Base-by-base conservation (phyloP, 2,888 invertebrate genomes). In the Lasioglossum villosulum region DNA sequence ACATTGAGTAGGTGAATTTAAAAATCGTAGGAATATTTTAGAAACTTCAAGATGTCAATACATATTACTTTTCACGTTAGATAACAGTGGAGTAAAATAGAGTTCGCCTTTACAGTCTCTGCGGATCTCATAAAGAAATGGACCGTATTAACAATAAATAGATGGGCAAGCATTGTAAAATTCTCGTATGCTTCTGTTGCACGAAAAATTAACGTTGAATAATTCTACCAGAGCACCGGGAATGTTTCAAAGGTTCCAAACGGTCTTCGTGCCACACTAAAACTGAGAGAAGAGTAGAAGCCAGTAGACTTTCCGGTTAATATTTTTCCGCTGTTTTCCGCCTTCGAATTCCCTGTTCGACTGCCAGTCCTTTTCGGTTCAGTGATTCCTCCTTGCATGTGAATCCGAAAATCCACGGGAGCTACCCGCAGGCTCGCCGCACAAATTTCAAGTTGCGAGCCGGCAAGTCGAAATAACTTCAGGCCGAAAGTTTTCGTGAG, bases 381-480 rank as follows among this genome's bases (percentile, higher is more conserved):
- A n/a, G n/a, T 56, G 56, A 56, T 56, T 56, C 56, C 56, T 56
- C n/a, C 12, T 56, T 12, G 56, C 56, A 56, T n/a, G 56, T 12
- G 56, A 56, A 56, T n/a, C n/a, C 56, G 56, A 56, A 56, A n/a
- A 56, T n/a, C 56, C n/a, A n/a, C 12, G 12, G 1, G 56, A 12
- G 56, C n/a, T 56, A 12, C n/a, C 56, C n/a, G 56, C 12, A 52
- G n/a, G 56, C 12, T 56, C 56, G 56, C 4, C n/a, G 56, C n/a
- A 56, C 56, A 56, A 56, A 56, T 56, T n/a, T 56, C 56, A 56
- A 56, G n/a, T 56, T 56, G 56, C n/a, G n/a, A 56, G 56, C 12
- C 56, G 56, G n/a, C 12, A 56, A 56, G 56, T n/a, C 56, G 56
- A 56, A 56, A 56, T 56, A 56, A 56, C 56, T 56, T 56, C 56